Percentiles rank a stretch among this genome's conserved stretches.
These are phyloP conservation scores for Scolanthus callimorphus DNA, from an alignment of 92 coral and sea anemone genomes.

Conservation along the genomic window DNA sequence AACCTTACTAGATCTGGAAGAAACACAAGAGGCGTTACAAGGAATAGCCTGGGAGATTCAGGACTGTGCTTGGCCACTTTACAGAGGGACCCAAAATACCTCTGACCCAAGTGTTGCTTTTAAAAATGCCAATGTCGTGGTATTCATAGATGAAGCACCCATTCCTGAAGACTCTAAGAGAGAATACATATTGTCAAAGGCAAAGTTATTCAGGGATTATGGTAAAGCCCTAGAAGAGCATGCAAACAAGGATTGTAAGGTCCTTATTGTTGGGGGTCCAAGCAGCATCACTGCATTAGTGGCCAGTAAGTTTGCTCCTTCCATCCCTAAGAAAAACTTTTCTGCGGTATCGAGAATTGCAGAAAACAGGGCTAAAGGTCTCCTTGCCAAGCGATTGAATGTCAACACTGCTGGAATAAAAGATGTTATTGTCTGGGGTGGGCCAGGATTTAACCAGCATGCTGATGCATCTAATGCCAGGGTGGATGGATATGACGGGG, in stretches of 20 bases:
- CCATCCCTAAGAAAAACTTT: conserved; percentile 75
- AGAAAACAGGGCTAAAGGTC: conserved; percentile 89
- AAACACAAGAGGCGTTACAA: conserved; percentile 50
- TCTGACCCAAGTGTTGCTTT: conserved; percentile 69
- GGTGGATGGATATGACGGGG: conserved; percentile 95
- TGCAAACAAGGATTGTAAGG: conserved; percentile 79
- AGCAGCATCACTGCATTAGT: conserved; percentile 67
- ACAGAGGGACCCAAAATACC: conserved; percentile 65
- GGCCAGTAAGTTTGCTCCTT: conserved; percentile 82
- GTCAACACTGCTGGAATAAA: conserved; percentile 87
- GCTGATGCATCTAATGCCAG: conserved; percentile 78
- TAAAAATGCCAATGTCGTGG: conserved; percentile 64
- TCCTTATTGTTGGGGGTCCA: conserved; percentile 79
- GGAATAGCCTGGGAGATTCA: conserved; percentile 83
- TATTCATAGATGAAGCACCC: conserved; percentile 59
- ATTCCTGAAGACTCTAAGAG: conserved; percentile 20
- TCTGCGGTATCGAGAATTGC: conserved; percentile 81
- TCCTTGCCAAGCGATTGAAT: conserved; percentile 72
- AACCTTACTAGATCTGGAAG: conserved; percentile 68
- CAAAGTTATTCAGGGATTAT: conserved; percentile 63
- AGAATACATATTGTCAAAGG: conserved; percentile 41
- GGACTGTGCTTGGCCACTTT: conserved; percentile 89
- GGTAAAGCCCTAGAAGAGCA: conserved; percentile 72
- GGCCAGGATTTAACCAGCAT: conserved; percentile 49
- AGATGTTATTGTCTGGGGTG: conserved; percentile 93